phyloP scores from a whole-genome alignment of 2,113 vertebrate genomes.

The Carollia perspicillata region DNA sequence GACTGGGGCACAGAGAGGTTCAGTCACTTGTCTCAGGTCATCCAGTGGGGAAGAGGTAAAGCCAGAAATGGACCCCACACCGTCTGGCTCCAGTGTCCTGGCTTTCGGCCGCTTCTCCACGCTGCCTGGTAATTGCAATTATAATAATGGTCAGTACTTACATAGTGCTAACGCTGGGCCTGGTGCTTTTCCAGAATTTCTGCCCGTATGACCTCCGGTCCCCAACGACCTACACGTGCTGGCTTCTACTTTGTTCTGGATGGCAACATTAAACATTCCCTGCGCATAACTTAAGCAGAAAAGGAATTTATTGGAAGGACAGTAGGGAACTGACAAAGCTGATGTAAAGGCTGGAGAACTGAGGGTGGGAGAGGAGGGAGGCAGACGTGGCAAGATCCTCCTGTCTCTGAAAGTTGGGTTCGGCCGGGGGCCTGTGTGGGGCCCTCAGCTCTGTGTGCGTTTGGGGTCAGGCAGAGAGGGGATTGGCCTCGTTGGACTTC shows the following conservation, averaged over 20 bases:
- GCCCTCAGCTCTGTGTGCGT: not conserved
- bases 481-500: not conserved
- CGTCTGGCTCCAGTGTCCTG: not conserved
- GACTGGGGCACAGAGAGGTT: not conserved
- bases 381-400: not conserved
- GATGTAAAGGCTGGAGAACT: not conserved
- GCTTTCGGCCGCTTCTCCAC: not conserved
- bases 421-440: fast-evolving
- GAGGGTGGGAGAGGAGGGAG: not conserved
- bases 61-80: not conserved
- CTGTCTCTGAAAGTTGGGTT: no score
- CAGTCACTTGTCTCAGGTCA: not conserved
- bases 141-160: not conserved
- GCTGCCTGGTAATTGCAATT: not conserved
- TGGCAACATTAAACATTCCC: not conserved
- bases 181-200: not conserved
- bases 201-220: fast-evolving
- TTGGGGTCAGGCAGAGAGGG: not conserved
- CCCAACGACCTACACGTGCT: not conserved
- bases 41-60: not conserved
- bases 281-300: not conserved
- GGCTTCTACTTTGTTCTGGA: not conserved
- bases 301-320: not conserved
- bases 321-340: not conserved
- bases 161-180: not conserved